Percentiles rank a stretch among this genome's conserved stretches.
Evolutionary conservation across 2,113 vertebrate species (phyloP).

Genomic region (Rhodinocichla rosea): DNA sequence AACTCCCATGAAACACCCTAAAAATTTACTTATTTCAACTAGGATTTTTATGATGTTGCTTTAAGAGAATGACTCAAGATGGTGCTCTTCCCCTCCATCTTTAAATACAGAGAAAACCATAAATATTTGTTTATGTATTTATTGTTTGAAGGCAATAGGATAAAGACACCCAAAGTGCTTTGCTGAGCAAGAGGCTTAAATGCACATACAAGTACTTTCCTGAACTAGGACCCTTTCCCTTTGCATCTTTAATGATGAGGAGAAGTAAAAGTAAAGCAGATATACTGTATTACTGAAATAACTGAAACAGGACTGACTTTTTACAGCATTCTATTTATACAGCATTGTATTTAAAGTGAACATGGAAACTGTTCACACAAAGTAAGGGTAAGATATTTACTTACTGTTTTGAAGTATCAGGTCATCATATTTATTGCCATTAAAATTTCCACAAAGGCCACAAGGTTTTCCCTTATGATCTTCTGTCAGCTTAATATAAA

Average conservation of each 20-base stretch:
- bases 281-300: not conserved
- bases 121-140: not conserved
- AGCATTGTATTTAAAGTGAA: not conserved
- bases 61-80: rapidly evolving
- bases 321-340: not conserved
- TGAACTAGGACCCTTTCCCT: not conserved
- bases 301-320: not conserved
- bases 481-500: conserved; percentile 95
- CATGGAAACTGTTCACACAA: not conserved
- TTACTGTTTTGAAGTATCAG: conserved; percentile 86
- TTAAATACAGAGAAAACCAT: not conserved
- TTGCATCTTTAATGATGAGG: not conserved
- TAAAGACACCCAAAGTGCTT: not conserved
- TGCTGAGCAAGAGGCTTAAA: not conserved
- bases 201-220: not conserved
- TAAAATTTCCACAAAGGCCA: conserved; percentile 96
- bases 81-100: not conserved
- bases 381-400: not conserved
- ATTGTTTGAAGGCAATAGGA: not conserved
- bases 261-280: not conserved
- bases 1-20: not conserved
- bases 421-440: conserved; percentile 89
- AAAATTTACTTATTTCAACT: not conserved
- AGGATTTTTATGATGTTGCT: not conserved
- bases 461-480: conserved; percentile 89